Percentiles rank a stretch among this genome's conserved stretches.
Conservation (phyloP, 2,113 vertebrate genomes). For the Embiotoca jacksoni region DNA sequence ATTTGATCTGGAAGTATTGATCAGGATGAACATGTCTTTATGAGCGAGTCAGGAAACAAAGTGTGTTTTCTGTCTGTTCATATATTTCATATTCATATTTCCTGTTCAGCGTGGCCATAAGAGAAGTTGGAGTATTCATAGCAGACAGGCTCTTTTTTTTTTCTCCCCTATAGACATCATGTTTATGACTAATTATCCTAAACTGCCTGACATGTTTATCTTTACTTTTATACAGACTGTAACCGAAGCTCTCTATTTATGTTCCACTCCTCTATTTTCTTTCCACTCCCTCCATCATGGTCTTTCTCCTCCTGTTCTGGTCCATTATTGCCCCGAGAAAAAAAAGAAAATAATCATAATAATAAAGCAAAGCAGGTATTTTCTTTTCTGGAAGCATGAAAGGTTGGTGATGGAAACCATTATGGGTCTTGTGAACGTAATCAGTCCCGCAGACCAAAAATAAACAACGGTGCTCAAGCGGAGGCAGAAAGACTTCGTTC, state of each 20-base stretch:
- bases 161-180: neutral
- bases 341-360: neutral
- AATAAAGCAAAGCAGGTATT: constrained; percentile 42
- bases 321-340: neutral
- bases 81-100: neutral
- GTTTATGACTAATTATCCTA: constrained; percentile 43
- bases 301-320: neutral
- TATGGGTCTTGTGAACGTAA: constrained; percentile 55
- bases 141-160: constrained; percentile 35
- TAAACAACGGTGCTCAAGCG: constrained; percentile 52
- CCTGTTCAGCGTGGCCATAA: neutral
- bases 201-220: constrained; percentile 49
- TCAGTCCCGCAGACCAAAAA: constrained; percentile 55
- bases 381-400: constrained; percentile 36
- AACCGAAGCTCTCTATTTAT: constrained; percentile 43
- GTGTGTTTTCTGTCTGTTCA: constrained; percentile 5
- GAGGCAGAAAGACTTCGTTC: constrained; percentile 28
- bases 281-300: neutral
- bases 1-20: neutral
- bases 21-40: neutral
- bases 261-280: neutral
- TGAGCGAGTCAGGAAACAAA: neutral
- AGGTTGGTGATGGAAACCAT: constrained; percentile 64
- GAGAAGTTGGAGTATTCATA: neutral
- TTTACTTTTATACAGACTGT: constrained; percentile 24